Base-by-base conservation (phyloP, 2,113 vertebrate genomes). In the Lutjanus erythropterus region DNA sequence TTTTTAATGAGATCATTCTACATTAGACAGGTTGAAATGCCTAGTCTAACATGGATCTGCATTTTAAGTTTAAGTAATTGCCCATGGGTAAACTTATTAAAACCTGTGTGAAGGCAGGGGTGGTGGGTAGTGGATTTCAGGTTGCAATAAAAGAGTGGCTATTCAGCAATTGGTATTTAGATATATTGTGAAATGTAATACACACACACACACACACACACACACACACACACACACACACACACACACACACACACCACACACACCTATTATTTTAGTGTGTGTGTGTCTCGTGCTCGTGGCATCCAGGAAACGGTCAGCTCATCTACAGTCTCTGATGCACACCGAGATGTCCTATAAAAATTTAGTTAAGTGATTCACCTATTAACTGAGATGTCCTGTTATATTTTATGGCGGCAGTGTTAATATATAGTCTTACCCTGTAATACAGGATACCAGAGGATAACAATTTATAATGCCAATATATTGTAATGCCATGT, bases 401-500 rank as follows among this genome's bases (percentile, higher is more conserved):
- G 16, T 56, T 47, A n/a, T 35, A 61, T 9, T 80, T 61, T 76
- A 75, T 68, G 21, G n/a, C 9, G 31, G 9, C 35, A 27, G 14
- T 49, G 49, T 58, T 81, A 73, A 60, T 52, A 39, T 12, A 46
- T 44, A 44, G 25, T 52, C 15, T 11, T 42, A 6, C 52, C 41
- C 11, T 25, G 35, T 55, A 64, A 42, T 21, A 46, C 3, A 14
- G 41, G 15, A 27, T 53, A 18, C 4, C 4, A 65, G 44, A 37
- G 56, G 23, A 46, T 37, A 46, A 59, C 29, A 78, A 47, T 75
- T 56, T 78, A 69, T 64, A 46, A 47, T 46, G 44, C 2, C 70
- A 55, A 49, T 65, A 60, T 65, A 66, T 66, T 70, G 50, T 44
- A 49, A 69, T 78, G 58, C 39, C 58, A 53, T 66, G 69, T 68